A percentile compares a stretch with the other conserved stretches of the same genome.
Evolutionary conservation across 1,140 invertebrate species (phyloP).

Genomic region (Halesus radiatus): DNA sequence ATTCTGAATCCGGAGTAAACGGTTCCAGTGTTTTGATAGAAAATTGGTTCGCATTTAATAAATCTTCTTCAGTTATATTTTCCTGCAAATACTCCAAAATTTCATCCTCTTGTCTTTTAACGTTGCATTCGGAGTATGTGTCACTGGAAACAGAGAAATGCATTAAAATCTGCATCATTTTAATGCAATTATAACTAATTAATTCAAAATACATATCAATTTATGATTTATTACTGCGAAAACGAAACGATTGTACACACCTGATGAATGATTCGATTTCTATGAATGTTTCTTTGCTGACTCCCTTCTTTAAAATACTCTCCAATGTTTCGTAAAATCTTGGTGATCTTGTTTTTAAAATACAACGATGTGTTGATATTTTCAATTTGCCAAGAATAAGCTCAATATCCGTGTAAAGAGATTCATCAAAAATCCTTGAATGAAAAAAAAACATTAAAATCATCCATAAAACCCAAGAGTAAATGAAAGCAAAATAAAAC

Average conservation of each 20-base stretch:
- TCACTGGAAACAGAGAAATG: slow-evolving; percentile 61
- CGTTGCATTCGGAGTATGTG: slow-evolving; percentile 65
- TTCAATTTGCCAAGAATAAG: slow-evolving; percentile 66
- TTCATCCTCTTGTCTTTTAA: slow-evolving; percentile 64
- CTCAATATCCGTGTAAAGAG: slow-evolving; percentile 66
- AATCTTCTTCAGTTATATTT: slow-evolving; percentile 50
- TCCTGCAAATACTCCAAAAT: slow-evolving; percentile 61
- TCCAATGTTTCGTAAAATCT: slow-evolving; percentile 66
- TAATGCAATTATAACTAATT: background rate
- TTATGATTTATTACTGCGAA: background rate
- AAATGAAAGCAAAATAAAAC: background rate
- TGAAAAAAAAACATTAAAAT: background rate
- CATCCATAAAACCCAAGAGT: background rate
- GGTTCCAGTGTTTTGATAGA: slow-evolving; percentile 61
- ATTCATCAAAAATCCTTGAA: slow-evolving; percentile 68
- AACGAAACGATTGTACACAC: slow-evolving; percentile 54
- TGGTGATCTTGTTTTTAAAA: slow-evolving; percentile 65
- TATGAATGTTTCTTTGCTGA: slow-evolving; percentile 63
- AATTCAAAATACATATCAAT: background rate
- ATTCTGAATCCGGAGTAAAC: slow-evolving; percentile 62
- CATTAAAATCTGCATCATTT: slow-evolving; percentile 10
- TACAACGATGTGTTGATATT: slow-evolving; percentile 66
- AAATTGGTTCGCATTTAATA: slow-evolving; percentile 58
- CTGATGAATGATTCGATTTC: slow-evolving; percentile 68
- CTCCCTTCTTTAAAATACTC: slow-evolving; percentile 65